phyloP scores from a whole-genome alignment of 2,113 vertebrate species.

The Triplophysa dalaica region DNA sequence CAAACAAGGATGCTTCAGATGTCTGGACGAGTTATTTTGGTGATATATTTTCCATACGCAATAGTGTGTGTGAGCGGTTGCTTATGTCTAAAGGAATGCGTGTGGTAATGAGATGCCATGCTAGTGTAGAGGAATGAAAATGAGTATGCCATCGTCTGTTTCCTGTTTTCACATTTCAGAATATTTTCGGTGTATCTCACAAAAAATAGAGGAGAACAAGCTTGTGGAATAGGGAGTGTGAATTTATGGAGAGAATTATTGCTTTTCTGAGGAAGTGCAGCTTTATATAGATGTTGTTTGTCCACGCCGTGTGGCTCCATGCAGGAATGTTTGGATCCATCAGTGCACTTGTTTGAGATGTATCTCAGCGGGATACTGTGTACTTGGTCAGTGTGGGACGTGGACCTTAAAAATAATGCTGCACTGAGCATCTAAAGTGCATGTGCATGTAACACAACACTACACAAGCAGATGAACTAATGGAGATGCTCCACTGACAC shows the following conservation, averaged over 20 bases:
- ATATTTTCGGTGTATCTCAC: not conserved
- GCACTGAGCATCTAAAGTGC: not conserved
- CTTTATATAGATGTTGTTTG: constrained; percentile 6
- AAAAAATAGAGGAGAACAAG: constrained; percentile 25
- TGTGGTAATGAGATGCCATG: constrained; percentile 45
- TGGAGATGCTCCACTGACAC: not conserved
- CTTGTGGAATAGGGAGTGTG: constrained; percentile 21
- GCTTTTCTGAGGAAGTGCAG: constrained; percentile 9
- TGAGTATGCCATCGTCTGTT: constrained; percentile 37
- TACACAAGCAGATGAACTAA: not conserved
- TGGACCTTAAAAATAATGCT: constrained; percentile 4
- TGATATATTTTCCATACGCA: constrained; percentile 61
- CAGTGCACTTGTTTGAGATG: not conserved
- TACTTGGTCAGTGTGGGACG: not conserved
- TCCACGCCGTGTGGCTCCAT: not conserved
- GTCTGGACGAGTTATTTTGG: constrained; percentile 54
- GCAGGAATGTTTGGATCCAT: not conserved
- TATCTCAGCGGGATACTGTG: not conserved
- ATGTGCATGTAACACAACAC: constrained; percentile 11
- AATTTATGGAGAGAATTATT: constrained; percentile 16
- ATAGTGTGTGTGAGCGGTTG: constrained; percentile 48
- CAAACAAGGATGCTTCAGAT: constrained; percentile 51
- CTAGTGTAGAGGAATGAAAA: constrained; percentile 50
- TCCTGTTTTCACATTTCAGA: constrained; percentile 46
- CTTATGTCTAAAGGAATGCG: constrained; percentile 61